Conservation (phyloP, 2,113 vertebrate species). For the Pteruthius melanotis region DNA sequence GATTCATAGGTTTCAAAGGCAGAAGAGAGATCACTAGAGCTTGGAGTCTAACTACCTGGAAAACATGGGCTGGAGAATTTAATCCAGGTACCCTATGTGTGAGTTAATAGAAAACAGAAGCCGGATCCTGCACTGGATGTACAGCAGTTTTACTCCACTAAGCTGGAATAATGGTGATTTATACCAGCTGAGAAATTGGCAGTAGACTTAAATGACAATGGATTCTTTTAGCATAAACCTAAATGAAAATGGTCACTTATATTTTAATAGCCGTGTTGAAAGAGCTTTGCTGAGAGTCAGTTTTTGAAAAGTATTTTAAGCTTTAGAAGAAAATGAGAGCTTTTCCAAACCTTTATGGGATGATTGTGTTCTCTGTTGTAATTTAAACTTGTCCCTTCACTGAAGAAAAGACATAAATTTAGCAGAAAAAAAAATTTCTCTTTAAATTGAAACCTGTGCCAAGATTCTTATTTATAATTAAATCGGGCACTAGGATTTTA, state of each 20-base stretch:
- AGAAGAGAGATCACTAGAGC: slow-evolving; percentile 1
- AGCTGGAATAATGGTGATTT: not conserved
- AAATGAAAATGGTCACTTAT: not conserved
- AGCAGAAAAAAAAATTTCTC: not conserved
- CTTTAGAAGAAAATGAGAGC: not conserved
- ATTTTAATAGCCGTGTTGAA: not conserved
- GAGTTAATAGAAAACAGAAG: not conserved
- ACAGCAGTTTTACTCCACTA: not conserved
- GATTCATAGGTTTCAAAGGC: slow-evolving; percentile 5
- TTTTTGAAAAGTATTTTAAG: not conserved
- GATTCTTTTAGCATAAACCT: slow-evolving; percentile 5
- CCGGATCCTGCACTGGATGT: not conserved
- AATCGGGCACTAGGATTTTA: not conserved
- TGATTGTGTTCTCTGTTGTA: not conserved
- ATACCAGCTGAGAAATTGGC: not conserved
- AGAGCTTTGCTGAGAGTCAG: not conserved
- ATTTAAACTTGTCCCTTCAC: not conserved
- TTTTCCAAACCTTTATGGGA: not conserved
- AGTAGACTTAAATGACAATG: not conserved
- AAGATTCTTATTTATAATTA: not conserved
- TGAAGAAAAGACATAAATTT: not conserved
- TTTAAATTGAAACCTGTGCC: not conserved
- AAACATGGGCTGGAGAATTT: not conserved
- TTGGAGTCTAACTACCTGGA: not conserved
- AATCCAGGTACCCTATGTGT: not conserved